Evolutionary conservation across 2,888 invertebrate species (phyloP), one percentile per base, ranked within the genome.

Genomic region (Hoplodrina blanda): DNA sequence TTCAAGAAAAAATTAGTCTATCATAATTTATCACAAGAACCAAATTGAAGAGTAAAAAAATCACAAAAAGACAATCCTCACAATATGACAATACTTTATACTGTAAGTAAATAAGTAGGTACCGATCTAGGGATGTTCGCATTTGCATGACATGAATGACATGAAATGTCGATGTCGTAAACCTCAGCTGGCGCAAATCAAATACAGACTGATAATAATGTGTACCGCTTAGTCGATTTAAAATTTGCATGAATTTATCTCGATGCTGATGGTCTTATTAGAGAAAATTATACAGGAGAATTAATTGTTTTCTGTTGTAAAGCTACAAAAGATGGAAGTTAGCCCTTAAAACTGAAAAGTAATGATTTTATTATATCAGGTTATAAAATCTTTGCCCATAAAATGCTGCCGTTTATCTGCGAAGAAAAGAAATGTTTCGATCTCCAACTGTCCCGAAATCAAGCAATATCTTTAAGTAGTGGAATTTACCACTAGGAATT

Each of bases 41-140:
- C 49, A 65, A 71, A 63, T 65, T 55, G 50, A 77, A 63, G 66
- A 74, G 4, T 73, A 77, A 69, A 76, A 74, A 62, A 78, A 60
- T 59, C 75, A 81, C 75, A 72, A 72, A 84, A 83, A 72, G 63
- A 84, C 70, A 75, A 71, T 72, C 67, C 74, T 73, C 70, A 81
- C 77, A 72, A 66, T 70, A 70, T 44, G 68, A 25, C 46, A 46
- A 46, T 46, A 46, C 46, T 46, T 17, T 15, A 46, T 46, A 46
- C 46, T 46, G 46, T 15, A 46, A 17, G 46, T 46, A 20, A 46
- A 44, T 44, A 44, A 44, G 46, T 46, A 46, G 46, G 46, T 11
- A 80, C 8, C 19, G 79, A 59, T 57, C 20, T 80, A 75, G 75
- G 80, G 76, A 80, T 66, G 76, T 80, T 37, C 76, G 57, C 46